These are phyloP conservation scores for Salvator merianae DNA, from an alignment of 2,113 vertebrate species.

Conservation along the genomic window DNA sequence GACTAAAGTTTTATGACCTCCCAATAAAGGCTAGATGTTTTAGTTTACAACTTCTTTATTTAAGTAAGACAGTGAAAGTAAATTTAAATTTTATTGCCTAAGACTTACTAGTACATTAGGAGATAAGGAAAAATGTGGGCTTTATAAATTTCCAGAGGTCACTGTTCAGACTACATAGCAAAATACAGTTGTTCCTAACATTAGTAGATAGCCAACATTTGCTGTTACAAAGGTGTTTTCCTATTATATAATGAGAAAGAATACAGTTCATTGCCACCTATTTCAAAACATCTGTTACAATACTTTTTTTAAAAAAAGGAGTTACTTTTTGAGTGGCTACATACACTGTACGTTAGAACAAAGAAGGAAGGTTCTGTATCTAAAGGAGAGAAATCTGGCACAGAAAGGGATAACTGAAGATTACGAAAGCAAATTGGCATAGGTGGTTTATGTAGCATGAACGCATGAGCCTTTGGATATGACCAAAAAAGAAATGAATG, in stretches of 20 bases:
- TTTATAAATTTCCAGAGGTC: conserved; percentile 36
- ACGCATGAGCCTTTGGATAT: background rate
- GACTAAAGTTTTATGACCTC: background rate
- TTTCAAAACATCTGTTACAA: conserved; percentile 42
- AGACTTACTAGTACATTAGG: conserved; percentile 29
- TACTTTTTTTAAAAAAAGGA: conserved; percentile 5
- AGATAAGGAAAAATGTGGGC: conserved; percentile 31
- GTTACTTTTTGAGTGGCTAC: background rate
- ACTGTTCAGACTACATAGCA: conserved; percentile 33
- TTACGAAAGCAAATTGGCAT: background rate
- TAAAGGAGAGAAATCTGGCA: background rate
- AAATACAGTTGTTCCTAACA: background rate
- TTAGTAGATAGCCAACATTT: conserved; percentile 42
- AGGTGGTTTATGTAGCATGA: background rate
- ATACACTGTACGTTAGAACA: background rate
- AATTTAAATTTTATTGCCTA: conserved; percentile 25
- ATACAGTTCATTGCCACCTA: conserved; percentile 30
- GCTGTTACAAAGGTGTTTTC: background rate
- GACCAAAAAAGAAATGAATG: conserved; percentile 1
- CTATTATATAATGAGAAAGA: conserved; percentile 27
- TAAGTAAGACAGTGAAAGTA: background rate
- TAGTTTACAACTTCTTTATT: conserved; percentile 22
- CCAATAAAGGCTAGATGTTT: conserved; percentile 27
- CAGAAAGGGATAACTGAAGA: background rate
- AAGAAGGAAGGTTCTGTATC: background rate